Evolutionary conservation across 2,797 vertebrate species (phyloP), one percentile per base, ranked within the genome.

Genomic region (Oreonectes daqikongensis): DNA sequence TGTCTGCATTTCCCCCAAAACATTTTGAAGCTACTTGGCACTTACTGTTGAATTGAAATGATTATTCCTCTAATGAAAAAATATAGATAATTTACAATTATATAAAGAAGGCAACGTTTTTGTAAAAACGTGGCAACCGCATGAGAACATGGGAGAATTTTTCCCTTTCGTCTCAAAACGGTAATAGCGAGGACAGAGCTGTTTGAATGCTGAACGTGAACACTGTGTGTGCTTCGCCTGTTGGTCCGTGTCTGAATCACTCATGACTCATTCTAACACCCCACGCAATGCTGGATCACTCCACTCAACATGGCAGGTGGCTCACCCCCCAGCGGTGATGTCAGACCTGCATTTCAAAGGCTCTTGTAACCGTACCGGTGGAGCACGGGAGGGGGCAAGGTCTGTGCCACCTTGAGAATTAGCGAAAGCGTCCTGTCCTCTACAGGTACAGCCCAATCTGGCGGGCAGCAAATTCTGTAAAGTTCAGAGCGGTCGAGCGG

Each of bases 251-350:
- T 69, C 70, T 84, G 69, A 84, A 83, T 83, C 81, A 79, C 77
- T 55, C 67, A 38, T 82, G 78, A 83, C 70, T 84, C 81, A 83
- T 70, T 61, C 72, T 50, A 78, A 76, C 71, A 68, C 61, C 72
- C 72, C 64, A 74, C 64, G 35, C 76, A 53, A 59, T 44, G 40
- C 52, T 78, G 77, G 75, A 80, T 65, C 78, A 78, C 53, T 75
- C 71, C 59, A 79, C 75, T 78, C 76, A 84, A 73, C 81, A 80
- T 77, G 68, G 81, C 75, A 81, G 81, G 81, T 81, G 81, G 78
- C 69, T 81, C 68, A 64, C 24, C 40, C 44, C 53, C 61, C 78
- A 48, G 61, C 35, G 72, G 52, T 80, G 65, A 74, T 81, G 80
- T 81, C 70, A 82, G 64, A 30, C 26, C 46, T 71, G 50, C 11